Evolutionary conservation across 2,888 invertebrate genomes (phyloP).

Genomic region (Platycheirus albimanus): DNA sequence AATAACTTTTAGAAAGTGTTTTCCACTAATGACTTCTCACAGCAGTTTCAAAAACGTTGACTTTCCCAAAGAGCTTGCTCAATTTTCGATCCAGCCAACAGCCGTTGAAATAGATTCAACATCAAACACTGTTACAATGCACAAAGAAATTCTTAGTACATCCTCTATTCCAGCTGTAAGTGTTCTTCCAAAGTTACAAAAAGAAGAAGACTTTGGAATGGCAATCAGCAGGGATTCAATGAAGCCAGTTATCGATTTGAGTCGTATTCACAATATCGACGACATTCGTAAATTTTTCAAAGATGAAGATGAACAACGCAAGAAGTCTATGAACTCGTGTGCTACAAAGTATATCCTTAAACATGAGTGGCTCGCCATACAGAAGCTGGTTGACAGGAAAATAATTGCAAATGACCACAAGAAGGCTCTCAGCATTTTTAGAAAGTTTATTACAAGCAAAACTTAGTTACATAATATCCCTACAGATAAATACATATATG

Average conservation of each 20-base stretch:
- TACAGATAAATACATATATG: not conserved
- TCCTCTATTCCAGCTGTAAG: not conserved
- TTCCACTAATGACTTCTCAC: constrained; percentile 76
- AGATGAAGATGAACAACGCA: constrained; percentile 77
- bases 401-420: constrained; percentile 76
- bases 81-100: not conserved
- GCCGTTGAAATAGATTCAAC: constrained; percentile 70
- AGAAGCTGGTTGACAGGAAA: constrained; percentile 78
- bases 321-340: constrained; percentile 73
- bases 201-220: constrained; percentile 61
- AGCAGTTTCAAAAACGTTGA: constrained; percentile 73
- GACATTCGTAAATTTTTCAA: constrained; percentile 78
- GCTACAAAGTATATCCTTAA: constrained; percentile 77
- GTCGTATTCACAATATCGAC: constrained; percentile 76
- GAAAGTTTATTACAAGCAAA: constrained; percentile 79
- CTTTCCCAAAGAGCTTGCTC: constrained; percentile 75
- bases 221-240: constrained; percentile 63
- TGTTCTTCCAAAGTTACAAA: constrained; percentile 8
- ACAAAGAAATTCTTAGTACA: not conserved
- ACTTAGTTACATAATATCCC: constrained; percentile 75
- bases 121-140: constrained; percentile 25
- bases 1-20: constrained; percentile 72
- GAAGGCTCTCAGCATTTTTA: constrained; percentile 79
- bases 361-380: constrained; percentile 79
- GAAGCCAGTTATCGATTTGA: constrained; percentile 73